Evolutionary conservation across 2,888 invertebrate species (phyloP).

Genomic region (Herminia tarsipennalis): DNA sequence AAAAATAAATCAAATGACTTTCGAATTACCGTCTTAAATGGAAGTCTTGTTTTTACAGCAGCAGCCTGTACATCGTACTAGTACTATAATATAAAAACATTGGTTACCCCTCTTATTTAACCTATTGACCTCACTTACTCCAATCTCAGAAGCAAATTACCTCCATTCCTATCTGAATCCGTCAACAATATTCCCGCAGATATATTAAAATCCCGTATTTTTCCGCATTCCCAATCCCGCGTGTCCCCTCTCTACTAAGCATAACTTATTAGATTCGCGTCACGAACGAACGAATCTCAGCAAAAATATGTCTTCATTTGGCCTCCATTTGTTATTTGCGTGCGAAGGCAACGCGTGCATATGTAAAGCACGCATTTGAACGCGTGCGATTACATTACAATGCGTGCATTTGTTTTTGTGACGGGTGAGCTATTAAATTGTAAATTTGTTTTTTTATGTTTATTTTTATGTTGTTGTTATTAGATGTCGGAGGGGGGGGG

Average conservation of each 20-base stretch:
- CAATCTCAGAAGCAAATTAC: too few relatives aligned
- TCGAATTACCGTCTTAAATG: too few relatives aligned
- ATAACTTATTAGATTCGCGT: constrained; percentile 19
- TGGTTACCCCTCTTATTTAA: too few relatives aligned
- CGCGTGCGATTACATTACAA: constrained; percentile 1
- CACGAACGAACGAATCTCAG: constrained; percentile 12
- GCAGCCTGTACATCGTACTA: too few relatives aligned
- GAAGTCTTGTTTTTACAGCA: too few relatives aligned
- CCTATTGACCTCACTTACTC: too few relatives aligned
- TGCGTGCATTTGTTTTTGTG: neutral
- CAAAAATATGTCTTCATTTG: constrained; percentile 21
- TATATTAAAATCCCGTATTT: neutral
- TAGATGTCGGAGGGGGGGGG: too few relatives aligned
- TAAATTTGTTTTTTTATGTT: neutral
- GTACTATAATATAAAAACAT: too few relatives aligned
- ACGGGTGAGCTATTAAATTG: neutral
- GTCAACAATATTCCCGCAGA: neutral
- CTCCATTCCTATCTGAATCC: too few relatives aligned
- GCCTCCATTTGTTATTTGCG: constrained; percentile 5
- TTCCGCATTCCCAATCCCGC: neutral
- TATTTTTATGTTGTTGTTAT: neutral
- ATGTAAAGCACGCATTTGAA: constrained; percentile 3
- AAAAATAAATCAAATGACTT: too few relatives aligned
- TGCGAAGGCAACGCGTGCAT: constrained; percentile 7
- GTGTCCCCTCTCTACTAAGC: constrained; percentile 1